phyloP scores from a whole-genome alignment of 2,888 invertebrate genomes.

The Eremobia ochroleuca region DNA sequence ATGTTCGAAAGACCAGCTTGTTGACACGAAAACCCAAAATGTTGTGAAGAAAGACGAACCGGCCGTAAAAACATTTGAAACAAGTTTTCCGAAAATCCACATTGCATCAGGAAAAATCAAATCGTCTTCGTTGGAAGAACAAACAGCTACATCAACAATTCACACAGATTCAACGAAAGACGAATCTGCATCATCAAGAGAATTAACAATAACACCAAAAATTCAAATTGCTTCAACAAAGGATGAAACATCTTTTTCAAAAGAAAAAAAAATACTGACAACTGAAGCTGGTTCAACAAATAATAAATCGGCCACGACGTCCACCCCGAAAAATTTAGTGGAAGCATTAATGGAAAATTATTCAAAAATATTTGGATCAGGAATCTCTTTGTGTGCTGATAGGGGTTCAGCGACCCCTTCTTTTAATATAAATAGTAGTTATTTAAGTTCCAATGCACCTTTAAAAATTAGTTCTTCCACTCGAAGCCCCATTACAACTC shows the following conservation, averaged over 20 bases:
- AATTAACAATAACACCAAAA: constrained; percentile 6
- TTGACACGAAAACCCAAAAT: not conserved
- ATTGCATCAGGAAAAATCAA: not conserved
- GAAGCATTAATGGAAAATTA: not conserved
- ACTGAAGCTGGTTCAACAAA: constrained; percentile 1
- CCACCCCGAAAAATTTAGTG: not conserved
- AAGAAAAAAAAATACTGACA: not conserved
- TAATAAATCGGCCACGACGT: not conserved
- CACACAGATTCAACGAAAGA: not conserved
- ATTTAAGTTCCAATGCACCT: constrained; percentile 45
- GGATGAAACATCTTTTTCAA: not conserved
- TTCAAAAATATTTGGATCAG: constrained; percentile 28
- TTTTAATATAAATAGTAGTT: constrained; percentile 13
- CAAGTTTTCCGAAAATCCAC: not conserved
- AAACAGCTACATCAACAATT: not conserved
- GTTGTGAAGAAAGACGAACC: not conserved
- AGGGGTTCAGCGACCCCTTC: constrained; percentile 15
- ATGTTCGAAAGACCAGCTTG: constrained; percentile 1
- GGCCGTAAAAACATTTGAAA: not conserved
- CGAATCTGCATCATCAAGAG: constrained; percentile 4
- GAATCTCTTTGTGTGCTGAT: constrained; percentile 41
- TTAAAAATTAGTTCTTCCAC: constrained; percentile 65
- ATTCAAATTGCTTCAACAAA: not conserved
- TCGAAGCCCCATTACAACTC: constrained; percentile 61
- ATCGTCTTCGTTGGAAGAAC: not conserved